Percentiles rank a stretch among this genome's conserved stretches.
Conservation (phyloP, 2,113 vertebrate genomes). For the Burhinus bistriatus region DNA sequence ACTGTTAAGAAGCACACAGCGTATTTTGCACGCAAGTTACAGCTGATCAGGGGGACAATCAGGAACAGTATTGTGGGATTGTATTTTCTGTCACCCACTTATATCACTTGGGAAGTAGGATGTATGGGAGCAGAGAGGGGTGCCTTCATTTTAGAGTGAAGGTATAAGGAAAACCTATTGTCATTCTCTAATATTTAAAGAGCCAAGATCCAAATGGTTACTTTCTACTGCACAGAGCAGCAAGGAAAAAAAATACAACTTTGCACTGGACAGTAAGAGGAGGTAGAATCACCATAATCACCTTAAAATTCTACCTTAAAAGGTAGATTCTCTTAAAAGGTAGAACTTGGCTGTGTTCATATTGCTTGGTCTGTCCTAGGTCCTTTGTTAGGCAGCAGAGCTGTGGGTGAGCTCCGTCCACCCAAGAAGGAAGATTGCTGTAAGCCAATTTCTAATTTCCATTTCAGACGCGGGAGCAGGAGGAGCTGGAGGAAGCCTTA, state of each 20-base stretch:
- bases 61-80: neutral
- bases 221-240: neutral
- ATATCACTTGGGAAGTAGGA: neutral
- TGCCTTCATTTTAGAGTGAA: neutral
- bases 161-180: neutral
- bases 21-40: neutral
- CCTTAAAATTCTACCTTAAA: neutral
- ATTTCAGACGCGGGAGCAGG: constrained; percentile 91
- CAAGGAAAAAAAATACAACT: neutral
- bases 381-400: neutral
- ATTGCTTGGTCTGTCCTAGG: neutral
- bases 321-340: neutral
- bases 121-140: neutral
- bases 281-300: neutral
- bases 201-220: neutral
- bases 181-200: neutral
- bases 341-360: neutral
- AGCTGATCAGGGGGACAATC: neutral
- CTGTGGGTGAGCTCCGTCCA: neutral
- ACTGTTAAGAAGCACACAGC: neutral
- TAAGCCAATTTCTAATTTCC: neutral
- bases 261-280: neutral
- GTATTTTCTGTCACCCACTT: neutral
- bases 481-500: constrained; percentile 93
- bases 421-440: neutral